A percentile compares a stretch with the other conserved stretches of the same genome.
These are phyloP conservation scores for Saxidomus purpurata DNA, from an alignment of 1,140 invertebrate species.

Conservation along the genomic window DNA sequence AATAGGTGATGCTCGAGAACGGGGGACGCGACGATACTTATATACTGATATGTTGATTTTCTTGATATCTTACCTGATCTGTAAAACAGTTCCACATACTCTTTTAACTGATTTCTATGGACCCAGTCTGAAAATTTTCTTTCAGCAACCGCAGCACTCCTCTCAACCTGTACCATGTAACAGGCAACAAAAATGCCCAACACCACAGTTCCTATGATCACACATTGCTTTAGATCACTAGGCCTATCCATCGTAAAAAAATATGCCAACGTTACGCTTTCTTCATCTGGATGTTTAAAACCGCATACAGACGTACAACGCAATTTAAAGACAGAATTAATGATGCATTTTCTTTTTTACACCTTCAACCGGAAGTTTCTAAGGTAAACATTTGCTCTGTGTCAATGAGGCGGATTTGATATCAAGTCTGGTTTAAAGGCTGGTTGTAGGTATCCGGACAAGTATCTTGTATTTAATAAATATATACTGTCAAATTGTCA, in stretches of 20 bases:
- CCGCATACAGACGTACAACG: no score
- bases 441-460: no score
- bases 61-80: conserved; percentile 48
- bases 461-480: no score
- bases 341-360: neutral
- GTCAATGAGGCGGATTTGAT: neutral
- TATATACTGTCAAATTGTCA: no score
- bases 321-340: neutral
- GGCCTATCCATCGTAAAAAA: neutral
- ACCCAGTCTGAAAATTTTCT: conserved; percentile 61
- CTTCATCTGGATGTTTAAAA: neutral
- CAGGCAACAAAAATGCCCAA: conserved; percentile 28
- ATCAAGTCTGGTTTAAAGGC: no score
- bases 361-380: conserved; percentile 49
- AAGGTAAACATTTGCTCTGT: conserved; percentile 44
- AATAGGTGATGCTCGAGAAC: no score
- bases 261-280: neutral
- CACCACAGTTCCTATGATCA: conserved; percentile 19
- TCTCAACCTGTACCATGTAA: conserved; percentile 54
- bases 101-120: neutral
- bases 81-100: conserved; percentile 31
- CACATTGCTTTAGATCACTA: conserved; percentile 27
- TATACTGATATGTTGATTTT: no score
- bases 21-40: no score
- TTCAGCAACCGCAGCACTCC: conserved; percentile 41